phyloP scores from a whole-genome alignment of 1,140 invertebrate species.

The Pseudomyrmex concolor region DNA sequence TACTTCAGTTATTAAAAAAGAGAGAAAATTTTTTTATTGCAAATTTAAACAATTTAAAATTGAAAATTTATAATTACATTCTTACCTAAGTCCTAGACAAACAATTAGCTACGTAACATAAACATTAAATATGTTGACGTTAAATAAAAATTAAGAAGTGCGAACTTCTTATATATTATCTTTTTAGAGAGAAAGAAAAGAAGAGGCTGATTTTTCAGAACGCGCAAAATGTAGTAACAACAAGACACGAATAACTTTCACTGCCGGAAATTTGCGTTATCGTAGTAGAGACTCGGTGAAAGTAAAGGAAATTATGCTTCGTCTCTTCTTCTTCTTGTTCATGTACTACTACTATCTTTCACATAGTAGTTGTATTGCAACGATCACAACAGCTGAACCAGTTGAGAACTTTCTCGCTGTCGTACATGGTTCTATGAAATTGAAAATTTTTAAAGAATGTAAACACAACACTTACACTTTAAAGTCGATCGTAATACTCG shows the following conservation, averaged over 20 bases:
- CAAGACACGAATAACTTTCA: conserved; percentile 69
- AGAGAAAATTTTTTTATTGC: conserved; percentile 1
- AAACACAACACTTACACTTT: conserved; percentile 6
- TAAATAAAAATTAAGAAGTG: too few species aligned
- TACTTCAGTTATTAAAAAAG: background rate
- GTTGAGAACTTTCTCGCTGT: conserved; percentile 46
- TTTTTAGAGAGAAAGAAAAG: background rate
- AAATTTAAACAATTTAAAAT: too few species aligned
- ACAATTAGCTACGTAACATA: too few species aligned
- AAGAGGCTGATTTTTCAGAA: background rate
- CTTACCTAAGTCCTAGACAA: too few species aligned
- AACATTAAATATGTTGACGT: too few species aligned
- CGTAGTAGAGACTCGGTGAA: conserved; percentile 67
- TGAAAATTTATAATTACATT: too few species aligned
- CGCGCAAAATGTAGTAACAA: background rate
- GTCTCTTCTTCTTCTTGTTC: conserved; percentile 11
- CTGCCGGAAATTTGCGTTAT: conserved; percentile 61
- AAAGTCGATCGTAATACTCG: background rate
- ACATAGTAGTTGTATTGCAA: conserved; percentile 12
- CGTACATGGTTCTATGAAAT: background rate
- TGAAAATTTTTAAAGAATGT: background rate
- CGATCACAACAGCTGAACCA: background rate
- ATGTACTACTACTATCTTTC: background rate
- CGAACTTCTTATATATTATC: background rate
- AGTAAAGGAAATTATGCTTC: conserved; percentile 74